A percentile compares a stretch with the other conserved stretches of the same genome.
These are phyloP conservation scores for Pseudochirops cupreus DNA, from an alignment of 2,797 vertebrate species.

Conservation along the genomic window DNA sequence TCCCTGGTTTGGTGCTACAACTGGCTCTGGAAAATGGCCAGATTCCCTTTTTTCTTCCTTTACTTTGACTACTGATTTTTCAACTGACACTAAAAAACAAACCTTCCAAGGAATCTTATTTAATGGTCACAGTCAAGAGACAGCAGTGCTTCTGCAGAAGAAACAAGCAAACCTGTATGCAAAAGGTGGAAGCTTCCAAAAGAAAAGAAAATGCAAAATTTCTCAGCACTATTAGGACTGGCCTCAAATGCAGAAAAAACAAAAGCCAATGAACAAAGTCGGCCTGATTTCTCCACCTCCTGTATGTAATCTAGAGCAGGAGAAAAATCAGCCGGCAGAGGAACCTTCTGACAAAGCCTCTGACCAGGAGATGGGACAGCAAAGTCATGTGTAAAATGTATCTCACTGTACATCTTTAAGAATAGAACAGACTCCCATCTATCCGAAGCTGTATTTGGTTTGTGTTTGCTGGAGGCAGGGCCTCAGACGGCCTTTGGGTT, in stretches of 20 bases:
- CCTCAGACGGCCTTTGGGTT: not conserved
- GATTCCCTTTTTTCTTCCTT: conserved; percentile 28
- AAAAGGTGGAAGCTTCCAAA: not conserved
- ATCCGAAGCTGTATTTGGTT: conserved; percentile 17
- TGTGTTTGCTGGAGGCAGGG: not conserved
- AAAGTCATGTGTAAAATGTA: not conserved
- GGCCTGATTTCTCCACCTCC: too few relatives aligned
- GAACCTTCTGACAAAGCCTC: not conserved
- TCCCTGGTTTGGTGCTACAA: conserved; percentile 12
- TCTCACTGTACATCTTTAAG: not conserved
- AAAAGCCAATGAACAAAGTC: not conserved
- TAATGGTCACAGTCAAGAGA: too few relatives aligned
- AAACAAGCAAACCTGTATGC: not conserved
- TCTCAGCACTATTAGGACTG: not conserved
- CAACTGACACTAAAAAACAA: not conserved
- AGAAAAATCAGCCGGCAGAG: not conserved
- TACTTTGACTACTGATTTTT: not conserved
- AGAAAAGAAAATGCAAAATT: not conserved
- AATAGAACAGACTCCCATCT: conserved; percentile 1
- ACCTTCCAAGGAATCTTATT: not conserved
- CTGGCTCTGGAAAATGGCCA: conserved; percentile 7
- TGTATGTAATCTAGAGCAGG: too few relatives aligned
- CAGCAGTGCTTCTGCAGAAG: not conserved
- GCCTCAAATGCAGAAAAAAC: not conserved
- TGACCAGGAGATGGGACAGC: not conserved